Percentiles rank a stretch among this genome's conserved stretches.
phyloP scores from a whole-genome alignment of 64 coral and sea anemone genomes.

The Montipora foliosa region DNA sequence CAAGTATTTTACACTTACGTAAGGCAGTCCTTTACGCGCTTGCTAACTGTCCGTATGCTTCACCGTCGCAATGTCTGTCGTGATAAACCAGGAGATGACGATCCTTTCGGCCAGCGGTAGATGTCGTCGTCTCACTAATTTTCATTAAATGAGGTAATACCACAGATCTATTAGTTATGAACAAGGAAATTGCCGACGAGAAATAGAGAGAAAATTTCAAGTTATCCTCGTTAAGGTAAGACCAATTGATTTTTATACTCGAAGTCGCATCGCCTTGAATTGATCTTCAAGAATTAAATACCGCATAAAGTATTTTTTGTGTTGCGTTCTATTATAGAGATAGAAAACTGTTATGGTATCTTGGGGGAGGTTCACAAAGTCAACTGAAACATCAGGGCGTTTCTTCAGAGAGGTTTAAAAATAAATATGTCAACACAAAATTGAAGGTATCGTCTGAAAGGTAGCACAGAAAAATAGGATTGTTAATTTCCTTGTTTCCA shows the following conservation, averaged over 20 bases:
- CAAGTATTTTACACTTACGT: too few relatives aligned
- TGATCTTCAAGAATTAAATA: background rate
- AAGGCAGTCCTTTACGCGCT: too few relatives aligned
- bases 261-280: background rate
- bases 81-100: background rate
- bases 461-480: background rate
- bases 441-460: background rate
- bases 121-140: constrained; percentile 19
- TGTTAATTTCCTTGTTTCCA: background rate
- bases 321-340: too few relatives aligned
- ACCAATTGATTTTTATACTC: background rate
- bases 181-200: background rate
- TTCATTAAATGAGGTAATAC: constrained; percentile 43
- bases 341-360: background rate
- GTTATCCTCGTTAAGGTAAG: constrained; percentile 24
- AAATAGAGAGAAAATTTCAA: constrained; percentile 36
- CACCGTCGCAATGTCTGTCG: too few relatives aligned
- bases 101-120: constrained; percentile 7
- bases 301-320: background rate
- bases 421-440: background rate
- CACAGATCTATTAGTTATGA: constrained; percentile 14
- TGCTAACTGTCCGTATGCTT: too few relatives aligned
- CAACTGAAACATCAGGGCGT: background rate
- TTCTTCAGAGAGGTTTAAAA: background rate
- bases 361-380: background rate